Evolutionary conservation across 2,888 invertebrate species (phyloP).

Genomic region (Tachina fera): DNA sequence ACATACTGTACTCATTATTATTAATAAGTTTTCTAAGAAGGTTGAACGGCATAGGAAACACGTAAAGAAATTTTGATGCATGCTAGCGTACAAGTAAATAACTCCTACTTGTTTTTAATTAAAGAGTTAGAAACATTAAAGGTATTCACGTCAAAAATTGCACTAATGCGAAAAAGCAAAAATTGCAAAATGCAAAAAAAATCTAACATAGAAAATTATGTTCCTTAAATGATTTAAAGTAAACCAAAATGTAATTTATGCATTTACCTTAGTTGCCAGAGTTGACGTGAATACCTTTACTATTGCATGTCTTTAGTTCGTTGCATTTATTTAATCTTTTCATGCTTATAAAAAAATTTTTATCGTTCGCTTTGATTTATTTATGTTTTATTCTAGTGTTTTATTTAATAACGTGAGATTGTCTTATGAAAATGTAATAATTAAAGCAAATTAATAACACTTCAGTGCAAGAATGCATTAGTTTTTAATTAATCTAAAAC

Average conservation of each 20-base stretch:
- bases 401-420: constrained; percentile 43
- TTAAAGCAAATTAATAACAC: constrained; percentile 25
- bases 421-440: not conserved
- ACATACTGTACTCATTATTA: not conserved
- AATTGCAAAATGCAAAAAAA: no score
- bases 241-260: no score
- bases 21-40: not conserved
- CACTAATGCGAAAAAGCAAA: no score
- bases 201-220: no score
- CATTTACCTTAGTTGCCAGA: no score
- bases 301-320: constrained; percentile 56
- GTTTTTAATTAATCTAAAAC: not conserved
- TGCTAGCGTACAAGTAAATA: constrained; percentile 4
- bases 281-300: no score
- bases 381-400: constrained; percentile 35
- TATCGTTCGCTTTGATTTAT: constrained; percentile 1
- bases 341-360: not conserved
- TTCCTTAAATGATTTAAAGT: no score
- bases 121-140: constrained; percentile 29
- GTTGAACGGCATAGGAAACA: not conserved
- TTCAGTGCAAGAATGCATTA: not conserved
- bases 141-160: no score
- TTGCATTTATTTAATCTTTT: constrained; percentile 39
- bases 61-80: not conserved
- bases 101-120: constrained; percentile 50